phyloP scores from a whole-genome alignment of 2,888 invertebrate species.

The Ormia ochracea region DNA sequence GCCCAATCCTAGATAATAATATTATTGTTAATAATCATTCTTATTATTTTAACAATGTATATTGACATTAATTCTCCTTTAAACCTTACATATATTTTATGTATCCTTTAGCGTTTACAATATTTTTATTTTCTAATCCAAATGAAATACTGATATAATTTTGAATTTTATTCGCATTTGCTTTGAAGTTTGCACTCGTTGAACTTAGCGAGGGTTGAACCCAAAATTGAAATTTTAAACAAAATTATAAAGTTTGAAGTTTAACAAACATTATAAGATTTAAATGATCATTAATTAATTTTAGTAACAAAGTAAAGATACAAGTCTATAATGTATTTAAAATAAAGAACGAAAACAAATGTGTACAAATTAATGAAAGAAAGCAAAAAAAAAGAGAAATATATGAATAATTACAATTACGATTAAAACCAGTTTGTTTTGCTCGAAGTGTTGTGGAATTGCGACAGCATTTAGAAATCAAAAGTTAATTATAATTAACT shows the following conservation, averaged over 20 bases:
- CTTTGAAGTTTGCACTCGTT: constrained; percentile 26
- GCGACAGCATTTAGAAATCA: too few relatives aligned
- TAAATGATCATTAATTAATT: constrained; percentile 54
- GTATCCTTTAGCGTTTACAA: constrained; percentile 27
- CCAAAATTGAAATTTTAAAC: not conserved
- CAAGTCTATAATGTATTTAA: constrained; percentile 43
- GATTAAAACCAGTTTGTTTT: not conserved
- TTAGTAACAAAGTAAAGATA: constrained; percentile 5
- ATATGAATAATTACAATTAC: not conserved
- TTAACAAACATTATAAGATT: constrained; percentile 38
- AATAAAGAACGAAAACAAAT: constrained; percentile 39
- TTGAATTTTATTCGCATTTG: constrained; percentile 27
- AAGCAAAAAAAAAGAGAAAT: constrained; percentile 2
- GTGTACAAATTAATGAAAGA: constrained; percentile 62
- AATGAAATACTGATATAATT: constrained; percentile 10
- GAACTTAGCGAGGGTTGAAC: constrained; percentile 1
- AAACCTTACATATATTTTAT: constrained; percentile 19
- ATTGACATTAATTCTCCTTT: constrained; percentile 23
- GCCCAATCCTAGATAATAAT: constrained; percentile 7
- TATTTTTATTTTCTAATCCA: constrained; percentile 6
- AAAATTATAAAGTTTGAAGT: constrained; percentile 37
- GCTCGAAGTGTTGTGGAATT: too few relatives aligned
- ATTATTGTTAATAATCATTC: constrained; percentile 48
- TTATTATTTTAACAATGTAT: constrained; percentile 50
- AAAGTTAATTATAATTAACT: too few relatives aligned